Percentiles rank a stretch among this genome's conserved stretches.
Evolutionary conservation across 2,888 invertebrate species (phyloP).

Genomic region (Nebria brevicollis): DNA sequence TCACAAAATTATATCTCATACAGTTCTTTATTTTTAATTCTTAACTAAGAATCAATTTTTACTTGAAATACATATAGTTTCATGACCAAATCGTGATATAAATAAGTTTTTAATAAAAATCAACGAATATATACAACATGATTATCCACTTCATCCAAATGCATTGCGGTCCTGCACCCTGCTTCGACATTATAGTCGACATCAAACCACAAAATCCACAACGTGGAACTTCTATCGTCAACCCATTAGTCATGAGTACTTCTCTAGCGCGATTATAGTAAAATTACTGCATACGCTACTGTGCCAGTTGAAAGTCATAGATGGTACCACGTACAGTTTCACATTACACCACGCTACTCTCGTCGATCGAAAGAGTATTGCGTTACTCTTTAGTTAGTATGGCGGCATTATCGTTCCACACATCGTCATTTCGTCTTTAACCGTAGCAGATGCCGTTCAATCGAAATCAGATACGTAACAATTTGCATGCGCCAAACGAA

Average conservation of each 20-base stretch:
- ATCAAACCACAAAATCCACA: too few species aligned
- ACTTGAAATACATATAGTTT: too few species aligned
- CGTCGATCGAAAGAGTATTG: background rate
- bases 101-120: too few species aligned
- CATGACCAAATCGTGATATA: too few species aligned
- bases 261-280: background rate
- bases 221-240: too few species aligned
- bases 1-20: too few species aligned
- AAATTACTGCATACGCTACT: background rate
- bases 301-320: background rate
- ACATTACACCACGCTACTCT: background rate
- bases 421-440: background rate
- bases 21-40: too few species aligned
- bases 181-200: too few species aligned
- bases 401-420: background rate
- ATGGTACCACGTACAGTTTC: background rate
- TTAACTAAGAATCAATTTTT: too few species aligned
- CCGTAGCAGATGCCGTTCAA: background rate
- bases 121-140: too few species aligned
- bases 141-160: too few species aligned
- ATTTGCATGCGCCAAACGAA: slow-evolving; percentile 16
- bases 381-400: background rate
- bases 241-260: background rate
- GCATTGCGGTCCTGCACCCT: too few species aligned
- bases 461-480: slow-evolving; percentile 25